phyloP scores from a whole-genome alignment of 2,888 invertebrate genomes.

The Agonopterix arenella region DNA sequence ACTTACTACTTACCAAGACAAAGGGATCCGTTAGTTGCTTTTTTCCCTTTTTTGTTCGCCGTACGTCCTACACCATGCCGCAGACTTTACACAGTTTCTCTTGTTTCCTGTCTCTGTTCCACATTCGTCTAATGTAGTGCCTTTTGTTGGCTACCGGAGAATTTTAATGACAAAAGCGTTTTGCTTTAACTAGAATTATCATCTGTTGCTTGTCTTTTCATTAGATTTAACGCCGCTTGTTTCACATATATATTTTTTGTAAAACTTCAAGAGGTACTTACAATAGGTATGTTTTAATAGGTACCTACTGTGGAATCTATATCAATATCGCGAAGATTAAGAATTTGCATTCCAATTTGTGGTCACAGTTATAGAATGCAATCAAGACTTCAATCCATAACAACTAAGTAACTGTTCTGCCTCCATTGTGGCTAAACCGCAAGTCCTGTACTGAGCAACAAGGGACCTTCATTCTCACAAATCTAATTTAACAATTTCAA shows the following conservation, averaged over 20 bases:
- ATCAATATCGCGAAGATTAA: not conserved
- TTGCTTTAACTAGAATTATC: not conserved
- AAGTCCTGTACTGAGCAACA: constrained; percentile 35
- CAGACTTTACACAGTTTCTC: constrained; percentile 39
- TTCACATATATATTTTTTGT: too few species aligned
- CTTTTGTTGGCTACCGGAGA: constrained; percentile 30
- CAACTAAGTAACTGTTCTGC: constrained; percentile 28
- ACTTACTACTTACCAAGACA: constrained; percentile 35
- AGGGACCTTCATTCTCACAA: constrained; percentile 25
- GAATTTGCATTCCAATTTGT: constrained; percentile 6
- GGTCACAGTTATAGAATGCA: constrained; percentile 14
- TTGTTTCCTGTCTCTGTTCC: constrained; percentile 46
- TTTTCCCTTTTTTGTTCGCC: constrained; percentile 33
- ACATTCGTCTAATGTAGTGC: constrained; percentile 37
- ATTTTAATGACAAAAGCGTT: constrained; percentile 8
- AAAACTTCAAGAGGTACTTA: too few species aligned
- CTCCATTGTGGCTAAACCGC: constrained; percentile 42
- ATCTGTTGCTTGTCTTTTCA: too few species aligned
- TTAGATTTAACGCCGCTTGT: too few species aligned
- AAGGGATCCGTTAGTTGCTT: constrained; percentile 47
- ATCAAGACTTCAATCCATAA: constrained; percentile 17
- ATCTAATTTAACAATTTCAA: constrained; percentile 29
- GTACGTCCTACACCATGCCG: constrained; percentile 35
- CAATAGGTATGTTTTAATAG: too few species aligned
- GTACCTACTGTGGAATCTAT: not conserved